These are phyloP conservation scores for Micropoecilia bifurca DNA, from an alignment of 2,797 vertebrate species.

Conservation along the genomic window DNA sequence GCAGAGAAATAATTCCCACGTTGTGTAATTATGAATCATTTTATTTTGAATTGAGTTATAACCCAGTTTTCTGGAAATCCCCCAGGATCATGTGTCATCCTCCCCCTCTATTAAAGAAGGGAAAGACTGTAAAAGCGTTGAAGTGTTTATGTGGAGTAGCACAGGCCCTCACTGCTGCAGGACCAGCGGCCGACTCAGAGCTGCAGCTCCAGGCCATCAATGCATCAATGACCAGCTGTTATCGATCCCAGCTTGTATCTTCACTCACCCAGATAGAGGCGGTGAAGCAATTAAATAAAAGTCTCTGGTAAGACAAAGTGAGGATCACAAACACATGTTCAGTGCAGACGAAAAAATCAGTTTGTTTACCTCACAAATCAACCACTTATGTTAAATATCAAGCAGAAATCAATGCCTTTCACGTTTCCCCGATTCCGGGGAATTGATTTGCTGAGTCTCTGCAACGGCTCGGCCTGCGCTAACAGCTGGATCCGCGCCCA, in stretches of 20 bases:
- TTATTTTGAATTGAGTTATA: constrained; percentile 67
- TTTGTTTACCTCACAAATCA: constrained; percentile 52
- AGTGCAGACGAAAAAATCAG: constrained; percentile 28
- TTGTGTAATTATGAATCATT: constrained; percentile 43
- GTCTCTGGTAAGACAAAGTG: constrained; percentile 43
- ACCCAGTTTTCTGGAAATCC: constrained; percentile 69
- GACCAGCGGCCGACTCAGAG: constrained; percentile 43
- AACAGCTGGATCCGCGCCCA: constrained; percentile 66
- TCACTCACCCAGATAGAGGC: constrained; percentile 59
- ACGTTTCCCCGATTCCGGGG: constrained; percentile 22
- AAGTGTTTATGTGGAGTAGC: constrained; percentile 73
- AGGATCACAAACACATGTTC: constrained; percentile 30
- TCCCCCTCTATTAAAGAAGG: constrained; percentile 7
- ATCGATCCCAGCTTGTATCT: constrained; percentile 75
- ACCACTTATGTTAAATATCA: constrained; percentile 36
- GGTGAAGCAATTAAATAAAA: constrained; percentile 65
- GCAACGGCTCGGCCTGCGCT: constrained; percentile 56
- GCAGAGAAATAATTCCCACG: constrained; percentile 30
- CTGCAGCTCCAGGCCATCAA: constrained; percentile 64
- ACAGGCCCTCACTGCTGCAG: constrained; percentile 52
- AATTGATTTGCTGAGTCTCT: constrained; percentile 57
- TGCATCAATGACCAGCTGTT: constrained; percentile 63
- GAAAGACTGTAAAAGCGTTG: constrained; percentile 60
- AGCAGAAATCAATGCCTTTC: constrained; percentile 33
- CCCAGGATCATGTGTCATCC: constrained; percentile 55